These are phyloP conservation scores for Orycteropus afer DNA, from an alignment of 2,113 vertebrate species.

Conservation along the genomic window DNA sequence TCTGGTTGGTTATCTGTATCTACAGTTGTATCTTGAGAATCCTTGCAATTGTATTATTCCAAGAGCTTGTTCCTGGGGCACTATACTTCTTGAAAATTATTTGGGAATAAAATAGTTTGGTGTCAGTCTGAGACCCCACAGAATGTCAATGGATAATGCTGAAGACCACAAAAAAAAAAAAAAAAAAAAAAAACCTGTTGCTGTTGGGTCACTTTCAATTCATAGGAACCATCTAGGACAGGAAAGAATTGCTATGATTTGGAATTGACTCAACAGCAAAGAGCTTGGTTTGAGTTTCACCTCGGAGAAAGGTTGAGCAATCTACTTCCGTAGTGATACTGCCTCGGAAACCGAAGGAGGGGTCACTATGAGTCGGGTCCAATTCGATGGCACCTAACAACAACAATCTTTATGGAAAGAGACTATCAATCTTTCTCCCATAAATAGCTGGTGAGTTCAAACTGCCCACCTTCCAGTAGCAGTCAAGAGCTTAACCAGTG, in stretches of 20 bases:
- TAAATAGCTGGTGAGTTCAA: no score
- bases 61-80: background rate
- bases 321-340: no score
- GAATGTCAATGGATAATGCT: background rate
- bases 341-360: no score
- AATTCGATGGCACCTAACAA: no score
- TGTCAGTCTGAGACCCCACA: background rate
- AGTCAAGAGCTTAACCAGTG: no score
- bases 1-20: background rate
- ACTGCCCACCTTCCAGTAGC: no score
- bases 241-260: background rate
- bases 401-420: no score
- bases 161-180: background rate
- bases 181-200: background rate
- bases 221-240: background rate
- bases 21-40: background rate
- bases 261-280: background rate
- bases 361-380: no score
- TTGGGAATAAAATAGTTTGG: background rate
- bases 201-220: background rate
- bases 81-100: slow-evolving; percentile 13
- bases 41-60: background rate
- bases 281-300: no score
- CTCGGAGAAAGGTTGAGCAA: no score
- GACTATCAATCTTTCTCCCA: no score